These are phyloP conservation scores for Tenthredo notha DNA, from an alignment of 2,888 invertebrate species.

Conservation along the genomic window DNA sequence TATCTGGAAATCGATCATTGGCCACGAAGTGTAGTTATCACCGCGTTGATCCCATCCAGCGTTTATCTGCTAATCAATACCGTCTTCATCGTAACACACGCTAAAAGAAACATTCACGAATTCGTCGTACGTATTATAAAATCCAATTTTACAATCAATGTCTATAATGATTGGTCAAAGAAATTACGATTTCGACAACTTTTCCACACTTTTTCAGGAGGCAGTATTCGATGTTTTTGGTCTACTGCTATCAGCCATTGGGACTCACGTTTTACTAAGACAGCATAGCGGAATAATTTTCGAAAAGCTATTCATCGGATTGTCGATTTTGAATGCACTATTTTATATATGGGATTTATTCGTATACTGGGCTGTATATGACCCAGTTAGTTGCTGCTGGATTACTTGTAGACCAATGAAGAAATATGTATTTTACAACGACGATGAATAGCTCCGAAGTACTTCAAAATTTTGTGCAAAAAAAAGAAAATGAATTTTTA, in stretches of 20 bases:
- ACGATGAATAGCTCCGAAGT: neutral
- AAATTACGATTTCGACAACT: neutral
- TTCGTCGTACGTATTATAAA: constrained; percentile 8
- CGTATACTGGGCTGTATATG: neutral
- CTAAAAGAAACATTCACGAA: constrained; percentile 15
- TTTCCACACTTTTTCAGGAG: neutral
- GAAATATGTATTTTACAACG: too few relatives aligned
- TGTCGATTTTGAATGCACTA: neutral
- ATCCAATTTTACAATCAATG: neutral
- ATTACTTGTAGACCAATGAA: neutral
- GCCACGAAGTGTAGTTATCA: constrained; percentile 24
- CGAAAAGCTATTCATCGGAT: neutral
- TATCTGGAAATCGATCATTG: constrained; percentile 23
- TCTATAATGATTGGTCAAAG: neutral
- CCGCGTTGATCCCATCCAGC: neutral
- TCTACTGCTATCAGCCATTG: neutral
- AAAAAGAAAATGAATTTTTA: neutral
- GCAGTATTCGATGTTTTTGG: constrained; percentile 23
- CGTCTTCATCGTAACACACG: constrained; percentile 25
- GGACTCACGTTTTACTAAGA: neutral
- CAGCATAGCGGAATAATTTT: neutral
- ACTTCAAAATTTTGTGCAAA: neutral
- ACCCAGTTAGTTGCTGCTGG: constrained; percentile 22
- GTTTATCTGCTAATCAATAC: constrained; percentile 14
- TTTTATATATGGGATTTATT: constrained; percentile 18